phyloP scores from a whole-genome alignment of 1,140 invertebrate species.

The Phenacoccus solenopsis region DNA sequence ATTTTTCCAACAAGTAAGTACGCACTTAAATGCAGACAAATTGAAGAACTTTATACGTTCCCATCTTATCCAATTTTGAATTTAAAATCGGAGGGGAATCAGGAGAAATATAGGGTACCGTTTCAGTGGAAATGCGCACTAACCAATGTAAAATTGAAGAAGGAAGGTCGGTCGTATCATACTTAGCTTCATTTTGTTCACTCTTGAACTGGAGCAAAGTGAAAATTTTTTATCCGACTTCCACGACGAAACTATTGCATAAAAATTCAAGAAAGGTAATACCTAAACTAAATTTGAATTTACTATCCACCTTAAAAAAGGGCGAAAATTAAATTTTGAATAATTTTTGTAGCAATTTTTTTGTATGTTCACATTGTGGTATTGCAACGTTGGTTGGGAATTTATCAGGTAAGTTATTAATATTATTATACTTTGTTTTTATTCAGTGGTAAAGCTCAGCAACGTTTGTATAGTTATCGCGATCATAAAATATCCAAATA shows the following conservation, averaged over 20 bases:
- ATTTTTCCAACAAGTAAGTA: background rate
- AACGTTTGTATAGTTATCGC: no score
- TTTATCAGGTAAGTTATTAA: background rate
- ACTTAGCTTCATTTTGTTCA: background rate
- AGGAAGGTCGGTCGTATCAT: background rate
- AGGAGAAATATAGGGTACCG: background rate
- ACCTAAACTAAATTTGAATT: no score
- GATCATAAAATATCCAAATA: no score
- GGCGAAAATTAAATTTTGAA: background rate
- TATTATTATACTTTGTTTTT: background rate
- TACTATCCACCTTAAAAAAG: no score
- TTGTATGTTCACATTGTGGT: slow-evolving; percentile 15
- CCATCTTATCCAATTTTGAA: background rate
- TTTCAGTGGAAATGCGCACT: background rate
- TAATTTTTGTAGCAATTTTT: background rate
- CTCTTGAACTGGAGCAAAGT: background rate
- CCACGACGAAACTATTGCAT: background rate
- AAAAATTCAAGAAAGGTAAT: background rate
- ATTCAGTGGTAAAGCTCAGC: no score
- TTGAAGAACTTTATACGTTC: no score
- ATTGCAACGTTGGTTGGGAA: slow-evolving; percentile 13
- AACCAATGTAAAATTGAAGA: background rate
- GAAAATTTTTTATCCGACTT: background rate
- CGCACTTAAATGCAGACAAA: background rate
- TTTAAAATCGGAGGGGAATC: background rate